Evolutionary conservation across 2,113 vertebrate species (phyloP), one percentile per base, ranked within the genome.

Genomic region (Datnioides undecimradiatus): DNA sequence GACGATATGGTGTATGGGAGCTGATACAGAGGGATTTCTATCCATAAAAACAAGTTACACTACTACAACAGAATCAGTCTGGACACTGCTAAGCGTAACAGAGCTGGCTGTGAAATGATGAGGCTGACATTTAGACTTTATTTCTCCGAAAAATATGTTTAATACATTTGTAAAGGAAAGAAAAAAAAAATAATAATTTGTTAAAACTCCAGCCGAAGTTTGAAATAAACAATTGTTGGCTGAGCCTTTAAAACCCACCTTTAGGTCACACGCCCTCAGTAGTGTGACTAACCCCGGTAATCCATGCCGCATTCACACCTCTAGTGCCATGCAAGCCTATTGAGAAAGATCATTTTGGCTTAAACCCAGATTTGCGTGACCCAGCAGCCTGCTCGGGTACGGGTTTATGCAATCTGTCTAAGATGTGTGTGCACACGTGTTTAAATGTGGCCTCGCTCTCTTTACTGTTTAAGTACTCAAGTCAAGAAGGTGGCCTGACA

Each of bases 321-420:
- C 45, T 19, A 9, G 65, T 74, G 73, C 83, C 51, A 76, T 36
- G 60, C 14, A 62, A 60, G 62, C 58, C 58, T 7, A 8, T 70
- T 79, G 40, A 72, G 49, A 79, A 73, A 60, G 79, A 78, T 79
- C 10, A 63, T 64, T 64, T 73, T 79, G 67, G 59, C 57, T 80
- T 79, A 87, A 64, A 84, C 36, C 45, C 65, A 80, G 73, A 83
- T 72, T 79, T 82, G 45, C 33, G 2, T 83, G 79, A 80, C 76
- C 88, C 68, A 51, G 27, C 55, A 82, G 52, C 43, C 67, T 75
- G 77, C 79, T 79, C 52, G 31, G 25, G 43, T 29, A 25, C 34
- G 52, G 75, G 77, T 68, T 87, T 59, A 51, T 63, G 59, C 73
- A 78, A 84, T 88, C 83, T 73, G 48, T 58, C 25, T 57, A 23